Percentiles rank a stretch among this genome's conserved stretches.
Evolutionary conservation across 2,113 vertebrate genomes (phyloP).

Genomic region (Sciurus niger): DNA sequence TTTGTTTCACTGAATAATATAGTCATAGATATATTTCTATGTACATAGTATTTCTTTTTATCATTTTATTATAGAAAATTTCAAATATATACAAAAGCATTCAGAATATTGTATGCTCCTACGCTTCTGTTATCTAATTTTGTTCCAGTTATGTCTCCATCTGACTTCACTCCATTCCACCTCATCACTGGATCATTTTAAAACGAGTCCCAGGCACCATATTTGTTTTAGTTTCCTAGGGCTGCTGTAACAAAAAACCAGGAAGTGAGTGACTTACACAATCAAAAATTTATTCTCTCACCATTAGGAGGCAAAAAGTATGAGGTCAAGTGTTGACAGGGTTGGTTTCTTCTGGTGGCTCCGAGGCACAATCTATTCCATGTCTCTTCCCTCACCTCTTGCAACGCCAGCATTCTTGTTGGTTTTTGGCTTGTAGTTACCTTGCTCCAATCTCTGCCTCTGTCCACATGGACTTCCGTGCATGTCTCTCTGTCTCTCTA

Average conservation of each 20-base stretch:
- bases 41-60: conserved; percentile 6
- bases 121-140: not conserved
- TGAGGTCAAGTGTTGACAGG: not conserved
- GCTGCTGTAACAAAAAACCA: not conserved
- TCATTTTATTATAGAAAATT: conserved; percentile 28
- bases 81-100: not conserved
- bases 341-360: not conserved
- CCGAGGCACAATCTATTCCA: not conserved
- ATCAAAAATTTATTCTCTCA: not conserved
- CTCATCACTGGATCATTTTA: not conserved
- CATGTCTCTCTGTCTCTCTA: not conserved
- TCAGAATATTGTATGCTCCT: not conserved
- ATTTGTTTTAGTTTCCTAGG: not conserved
- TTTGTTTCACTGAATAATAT: conserved; percentile 26
- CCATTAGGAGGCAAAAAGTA: not conserved
- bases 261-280: not conserved
- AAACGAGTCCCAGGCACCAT: not conserved
- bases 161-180: fast-evolving
- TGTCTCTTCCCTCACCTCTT: not conserved
- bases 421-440: not conserved
- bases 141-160: not conserved
- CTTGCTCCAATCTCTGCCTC: not conserved
- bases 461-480: not conserved
- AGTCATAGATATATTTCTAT: not conserved
- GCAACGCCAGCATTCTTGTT: not conserved